Evolutionary conservation across 2,797 vertebrate species (phyloP).

Genomic region (Tenualosa thibaudeaui): DNA sequence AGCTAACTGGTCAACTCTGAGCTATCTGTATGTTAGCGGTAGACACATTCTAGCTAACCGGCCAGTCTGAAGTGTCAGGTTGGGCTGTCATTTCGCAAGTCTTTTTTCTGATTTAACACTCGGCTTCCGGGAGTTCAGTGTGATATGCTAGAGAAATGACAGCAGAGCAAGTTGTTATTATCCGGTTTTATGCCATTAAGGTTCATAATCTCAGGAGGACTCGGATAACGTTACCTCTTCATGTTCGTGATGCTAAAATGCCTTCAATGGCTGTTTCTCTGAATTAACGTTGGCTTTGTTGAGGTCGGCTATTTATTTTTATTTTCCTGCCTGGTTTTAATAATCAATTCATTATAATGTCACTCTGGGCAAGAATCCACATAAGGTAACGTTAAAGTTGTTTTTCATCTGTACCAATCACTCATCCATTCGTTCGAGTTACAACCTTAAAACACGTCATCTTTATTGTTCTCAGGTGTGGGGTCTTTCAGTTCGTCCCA

Average conservation of each 20-base stretch:
- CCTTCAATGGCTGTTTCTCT: background rate
- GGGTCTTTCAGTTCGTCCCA: constrained; percentile 86
- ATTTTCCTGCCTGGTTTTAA: background rate
- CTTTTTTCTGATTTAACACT: background rate
- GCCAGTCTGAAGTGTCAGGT: background rate
- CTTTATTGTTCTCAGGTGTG: constrained; percentile 71
- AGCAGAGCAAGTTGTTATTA: background rate
- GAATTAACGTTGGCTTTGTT: background rate
- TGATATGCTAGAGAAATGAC: background rate
- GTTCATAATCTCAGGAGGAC: background rate
- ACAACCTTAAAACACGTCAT: background rate
- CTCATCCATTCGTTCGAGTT: background rate
- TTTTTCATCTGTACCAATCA: background rate
- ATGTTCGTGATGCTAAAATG: background rate
- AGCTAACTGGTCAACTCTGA: background rate
- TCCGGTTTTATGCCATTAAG: background rate
- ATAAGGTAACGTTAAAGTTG: background rate
- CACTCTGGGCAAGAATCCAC: background rate
- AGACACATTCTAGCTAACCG: background rate
- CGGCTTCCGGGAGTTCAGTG: background rate
- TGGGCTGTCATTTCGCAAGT: background rate
- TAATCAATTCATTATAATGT: background rate
- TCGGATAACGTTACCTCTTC: background rate
- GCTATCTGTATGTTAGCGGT: background rate
- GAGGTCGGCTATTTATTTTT: background rate